Percentiles rank a stretch among this genome's conserved stretches.
phyloP scores from a whole-genome alignment of 2,888 invertebrate species.

The Geophilus truncorum region DNA sequence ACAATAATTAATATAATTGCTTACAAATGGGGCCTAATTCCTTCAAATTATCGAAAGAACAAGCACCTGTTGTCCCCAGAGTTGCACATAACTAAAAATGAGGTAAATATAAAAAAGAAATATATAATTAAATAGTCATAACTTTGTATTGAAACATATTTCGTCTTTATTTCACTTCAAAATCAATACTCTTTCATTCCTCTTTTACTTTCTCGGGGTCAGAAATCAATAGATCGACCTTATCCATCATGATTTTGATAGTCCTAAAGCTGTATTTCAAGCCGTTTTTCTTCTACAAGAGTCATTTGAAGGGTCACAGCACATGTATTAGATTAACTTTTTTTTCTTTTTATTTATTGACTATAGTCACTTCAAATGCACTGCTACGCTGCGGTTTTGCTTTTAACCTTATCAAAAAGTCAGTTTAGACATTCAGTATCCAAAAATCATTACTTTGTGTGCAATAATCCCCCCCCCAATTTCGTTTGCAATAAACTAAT shows the following conservation, averaged over 20 bases:
- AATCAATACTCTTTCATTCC: neutral
- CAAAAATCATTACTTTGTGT: no score
- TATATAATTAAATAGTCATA: no score
- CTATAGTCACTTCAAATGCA: no score
- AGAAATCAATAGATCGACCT: neutral
- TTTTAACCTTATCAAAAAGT: no score
- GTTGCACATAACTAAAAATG: slow-evolving; percentile 78
- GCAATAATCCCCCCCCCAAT: no score
- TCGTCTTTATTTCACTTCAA: neutral
- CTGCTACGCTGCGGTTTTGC: no score
- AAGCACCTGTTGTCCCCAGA: slow-evolving; percentile 93
- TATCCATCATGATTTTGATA: neutral
- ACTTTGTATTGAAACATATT: no score
- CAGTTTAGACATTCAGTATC: no score
- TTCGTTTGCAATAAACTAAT: no score
- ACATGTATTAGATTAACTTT: neutral
- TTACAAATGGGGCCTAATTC: slow-evolving; percentile 61
- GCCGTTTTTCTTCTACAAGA: neutral
- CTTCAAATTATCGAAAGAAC: slow-evolving; percentile 88
- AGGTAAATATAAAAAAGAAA: no score
- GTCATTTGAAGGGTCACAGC: neutral
- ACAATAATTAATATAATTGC: slow-evolving; percentile 40
- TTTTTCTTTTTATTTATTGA: neutral
- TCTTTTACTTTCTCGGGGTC: neutral
- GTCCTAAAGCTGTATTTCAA: neutral